Conservation (phyloP, 2,888 invertebrate species). For the Folsomia manolachei region DNA sequence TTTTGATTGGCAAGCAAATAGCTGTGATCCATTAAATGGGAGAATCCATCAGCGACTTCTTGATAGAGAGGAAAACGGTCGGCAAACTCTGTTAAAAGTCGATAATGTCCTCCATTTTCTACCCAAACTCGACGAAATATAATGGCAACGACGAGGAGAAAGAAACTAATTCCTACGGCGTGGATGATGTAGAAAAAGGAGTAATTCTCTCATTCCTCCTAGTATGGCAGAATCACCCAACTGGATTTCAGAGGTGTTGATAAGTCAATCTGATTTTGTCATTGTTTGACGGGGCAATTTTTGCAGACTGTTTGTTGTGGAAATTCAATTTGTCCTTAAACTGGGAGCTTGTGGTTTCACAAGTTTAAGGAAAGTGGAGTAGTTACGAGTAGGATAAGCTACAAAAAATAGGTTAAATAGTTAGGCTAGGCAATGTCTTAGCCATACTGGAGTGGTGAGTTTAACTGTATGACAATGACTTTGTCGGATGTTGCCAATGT, state of each 20-base stretch:
- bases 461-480: no score
- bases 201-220: not conserved
- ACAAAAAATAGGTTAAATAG: no score
- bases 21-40: not conserved
- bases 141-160: not conserved
- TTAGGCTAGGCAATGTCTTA: no score
- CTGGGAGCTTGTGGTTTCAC: no score
- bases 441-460: no score
- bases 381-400: no score
- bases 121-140: not conserved
- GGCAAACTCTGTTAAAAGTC: not conserved
- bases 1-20: not conserved
- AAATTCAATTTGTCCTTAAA: no score
- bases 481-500: no score
- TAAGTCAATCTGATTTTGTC: no score
- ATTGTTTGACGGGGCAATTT: no score
- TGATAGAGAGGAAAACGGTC: not conserved
- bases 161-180: not conserved
- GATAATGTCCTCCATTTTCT: not conserved
- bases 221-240: not conserved
- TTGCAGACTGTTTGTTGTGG: no score
- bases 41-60: not conserved
- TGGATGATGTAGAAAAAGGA: not conserved
- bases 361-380: no score
- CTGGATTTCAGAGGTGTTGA: not conserved